Evolutionary conservation across 2,113 vertebrate genomes (phyloP), one percentile per base, ranked within the genome.

Genomic region (Macrotus californicus): DNA sequence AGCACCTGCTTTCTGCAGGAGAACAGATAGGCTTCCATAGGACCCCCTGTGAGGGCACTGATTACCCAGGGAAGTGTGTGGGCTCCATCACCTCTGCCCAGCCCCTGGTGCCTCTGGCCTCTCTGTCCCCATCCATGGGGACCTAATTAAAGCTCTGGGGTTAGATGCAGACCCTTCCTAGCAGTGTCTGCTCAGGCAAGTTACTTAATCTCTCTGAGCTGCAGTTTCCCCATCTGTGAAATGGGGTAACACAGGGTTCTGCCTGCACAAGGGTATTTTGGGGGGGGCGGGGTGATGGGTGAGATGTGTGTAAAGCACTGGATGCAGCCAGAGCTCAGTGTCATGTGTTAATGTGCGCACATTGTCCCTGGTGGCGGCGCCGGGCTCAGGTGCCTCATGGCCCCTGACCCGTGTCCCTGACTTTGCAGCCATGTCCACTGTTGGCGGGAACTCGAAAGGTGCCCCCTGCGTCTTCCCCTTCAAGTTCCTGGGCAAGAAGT

Each of bases 381-480:
- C 39, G 88, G 26, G 50, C 52, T 66, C 12, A 11, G 50, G 12
- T 3, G 4, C 56, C 67, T 41, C 18, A 2, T 52, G 7, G 34
- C 11, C 34, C 4, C 82, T 95, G 48, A 97, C 85, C n/a, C 3
- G 0, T 76, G 41, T 14, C 5, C 36, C 39, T 64, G 6, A 39
- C 64, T 52, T 85, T 96, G 29, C 97, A 99, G 99, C 99, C 67
- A 98, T 99, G 99, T 99, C 99, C 48, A 99, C 99, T 0, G 98
- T 99, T 10, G 99, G 99, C 13, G 99, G 99, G 31, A 99, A 99
- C 88, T 98, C 99, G 0, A 99, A 99, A 41, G 99, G 99, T 21
- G 98, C 98, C 12, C 99, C 99, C 2, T 99, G 99, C 5, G 98
- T 98, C 16, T 99, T 99, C 96, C 99, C 99, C 54, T 99, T 99